Evolutionary conservation across 2,888 invertebrate species (phyloP), one percentile per base, ranked within the genome.

Genomic region (Epiblema foenella): DNA sequence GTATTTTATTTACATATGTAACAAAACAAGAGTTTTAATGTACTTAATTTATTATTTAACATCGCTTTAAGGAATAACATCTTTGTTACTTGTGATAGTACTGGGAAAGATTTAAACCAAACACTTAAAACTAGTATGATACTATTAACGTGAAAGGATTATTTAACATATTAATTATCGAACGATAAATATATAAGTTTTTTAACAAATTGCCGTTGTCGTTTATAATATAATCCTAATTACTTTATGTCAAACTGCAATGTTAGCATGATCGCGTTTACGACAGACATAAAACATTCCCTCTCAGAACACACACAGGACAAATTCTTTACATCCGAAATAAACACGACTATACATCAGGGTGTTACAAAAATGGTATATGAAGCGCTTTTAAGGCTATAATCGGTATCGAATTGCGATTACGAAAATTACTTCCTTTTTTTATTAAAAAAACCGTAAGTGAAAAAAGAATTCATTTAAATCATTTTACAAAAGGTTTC

Each of bases 81-180:
- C 78, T 63, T 78, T 81, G 67, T 77, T 80, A 75, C 77, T 80
- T 83, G 83, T 83, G 84, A 84, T 82, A 81, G 82, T 80, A 82
- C 77, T 78, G 74, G 20, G 20, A 20, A 65, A 20, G 33, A 54
- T 15, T 24, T 64, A 33, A 29, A n/a, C n/a, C n/a, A n/a, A n/a
- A n/a, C 52, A 52, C 59, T 70, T 49, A 54, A 24, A 54, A 66
- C 20, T 29, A n/a, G 39, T 17, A 51, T 17, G 42, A 17, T 49
- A 54, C 52, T 37, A 60, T 17, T 11, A 59, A 58, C 58, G 11
- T 24, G 33, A n/a, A 62, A 52, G 0, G 18, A 12, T 37, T 67
- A 46, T 56, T 33, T 46, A 37, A 63, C 46, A 66, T 65, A 20
- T 59, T 24, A 20, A 52, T 24, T 58, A n/a, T n/a, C 33, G 4